Conservation (phyloP, 2,113 vertebrate genomes). For the Nycticebus coucang region DNA sequence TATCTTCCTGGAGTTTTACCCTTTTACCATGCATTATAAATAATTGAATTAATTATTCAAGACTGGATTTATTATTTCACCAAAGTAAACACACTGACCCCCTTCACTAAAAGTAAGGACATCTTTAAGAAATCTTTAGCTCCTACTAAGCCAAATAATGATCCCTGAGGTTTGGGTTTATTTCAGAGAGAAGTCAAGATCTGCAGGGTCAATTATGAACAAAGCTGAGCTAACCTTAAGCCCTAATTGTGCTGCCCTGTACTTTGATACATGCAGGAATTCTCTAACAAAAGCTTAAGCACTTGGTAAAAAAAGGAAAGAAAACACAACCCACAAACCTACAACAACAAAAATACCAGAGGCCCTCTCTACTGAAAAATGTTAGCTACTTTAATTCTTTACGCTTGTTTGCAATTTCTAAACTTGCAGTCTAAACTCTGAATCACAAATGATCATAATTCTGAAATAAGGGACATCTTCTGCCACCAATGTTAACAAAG, state of each 20-base stretch:
- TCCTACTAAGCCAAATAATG: slow-evolving; percentile 54
- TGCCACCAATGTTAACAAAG: no score
- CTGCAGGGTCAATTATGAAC: not conserved
- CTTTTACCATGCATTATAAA: slow-evolving; percentile 83
- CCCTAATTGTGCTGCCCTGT: not conserved
- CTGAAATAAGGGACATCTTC: no score
- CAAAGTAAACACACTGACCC: slow-evolving; percentile 46
- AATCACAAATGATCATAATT: not conserved
- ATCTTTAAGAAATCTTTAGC: slow-evolving; percentile 63
- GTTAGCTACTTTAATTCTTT: not conserved
- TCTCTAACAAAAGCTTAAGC: not conserved
- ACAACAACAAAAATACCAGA: not conserved
- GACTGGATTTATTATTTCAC: slow-evolving; percentile 70
- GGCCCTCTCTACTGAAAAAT: not conserved
- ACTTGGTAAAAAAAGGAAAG: not conserved
- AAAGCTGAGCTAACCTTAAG: not conserved
- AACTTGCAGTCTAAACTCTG: not conserved
- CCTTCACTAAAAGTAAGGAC: slow-evolving; percentile 52
- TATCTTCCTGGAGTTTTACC: slow-evolving; percentile 77
- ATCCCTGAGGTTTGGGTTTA: slow-evolving; percentile 44
- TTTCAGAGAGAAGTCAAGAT: not conserved
- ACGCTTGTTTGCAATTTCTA: not conserved
- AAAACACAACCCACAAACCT: not conserved
- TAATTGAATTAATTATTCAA: slow-evolving; percentile 82
- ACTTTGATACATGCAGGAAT: not conserved